These are phyloP conservation scores for Argopecten irradians DNA, from an alignment of 1,140 invertebrate genomes.

Conservation along the genomic window DNA sequence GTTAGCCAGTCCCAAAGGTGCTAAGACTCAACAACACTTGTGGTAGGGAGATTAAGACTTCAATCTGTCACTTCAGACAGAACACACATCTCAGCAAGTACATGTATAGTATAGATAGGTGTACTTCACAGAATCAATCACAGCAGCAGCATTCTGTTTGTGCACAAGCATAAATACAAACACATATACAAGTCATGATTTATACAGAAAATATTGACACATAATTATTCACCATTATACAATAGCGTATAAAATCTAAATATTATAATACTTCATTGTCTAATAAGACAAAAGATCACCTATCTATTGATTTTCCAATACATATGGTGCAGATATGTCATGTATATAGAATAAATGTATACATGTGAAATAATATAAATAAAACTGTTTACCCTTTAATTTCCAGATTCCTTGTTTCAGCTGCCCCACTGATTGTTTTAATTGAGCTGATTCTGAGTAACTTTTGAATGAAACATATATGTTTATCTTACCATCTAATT, in stretches of 20 bases:
- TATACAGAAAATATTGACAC: too few relatives aligned
- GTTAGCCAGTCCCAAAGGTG: not conserved
- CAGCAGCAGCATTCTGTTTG: not conserved
- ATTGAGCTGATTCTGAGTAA: too few relatives aligned
- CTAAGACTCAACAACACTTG: not conserved
- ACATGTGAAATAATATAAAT: too few relatives aligned
- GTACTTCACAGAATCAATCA: not conserved
- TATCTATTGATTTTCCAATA: not conserved
- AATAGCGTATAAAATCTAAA: not conserved
- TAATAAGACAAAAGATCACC: not conserved
- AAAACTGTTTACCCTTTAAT: too few relatives aligned
- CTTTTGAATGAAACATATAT: too few relatives aligned
- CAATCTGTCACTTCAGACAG: not conserved
- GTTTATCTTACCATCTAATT: not conserved
- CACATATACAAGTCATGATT: not conserved
- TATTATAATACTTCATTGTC: too few relatives aligned
- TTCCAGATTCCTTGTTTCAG: too few relatives aligned
- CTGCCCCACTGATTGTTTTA: too few relatives aligned
- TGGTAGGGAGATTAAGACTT: not conserved
- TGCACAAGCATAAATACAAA: not conserved
- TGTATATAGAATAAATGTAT: too few relatives aligned
- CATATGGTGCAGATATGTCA: too few relatives aligned
- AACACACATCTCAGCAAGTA: not conserved
- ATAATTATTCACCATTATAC: too few relatives aligned
- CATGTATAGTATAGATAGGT: not conserved